phyloP scores from a whole-genome alignment of 2,113 vertebrate species.

The Brienomyrus longianalis region DNA sequence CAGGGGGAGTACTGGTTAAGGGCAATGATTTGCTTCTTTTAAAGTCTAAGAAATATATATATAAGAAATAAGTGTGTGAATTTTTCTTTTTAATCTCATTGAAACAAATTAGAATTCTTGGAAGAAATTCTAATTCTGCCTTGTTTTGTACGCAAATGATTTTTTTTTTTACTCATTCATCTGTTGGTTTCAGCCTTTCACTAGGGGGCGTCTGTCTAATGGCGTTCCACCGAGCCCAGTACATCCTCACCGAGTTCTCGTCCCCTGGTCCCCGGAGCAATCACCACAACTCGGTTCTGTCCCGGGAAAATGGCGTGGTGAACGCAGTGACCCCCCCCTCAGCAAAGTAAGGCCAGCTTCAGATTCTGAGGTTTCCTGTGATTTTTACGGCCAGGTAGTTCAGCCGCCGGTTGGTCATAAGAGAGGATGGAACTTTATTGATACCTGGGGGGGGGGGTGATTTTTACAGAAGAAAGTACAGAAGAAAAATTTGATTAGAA shows the following conservation, averaged over 20 bases:
- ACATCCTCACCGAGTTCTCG: conserved; percentile 84
- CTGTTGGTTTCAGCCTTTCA: conserved; percentile 70
- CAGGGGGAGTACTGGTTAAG: not conserved
- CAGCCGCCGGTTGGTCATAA: not conserved
- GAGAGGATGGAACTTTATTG: not conserved
- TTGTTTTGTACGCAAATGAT: not conserved
- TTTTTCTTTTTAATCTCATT: not conserved
- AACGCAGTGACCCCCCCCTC: conserved; percentile 67
- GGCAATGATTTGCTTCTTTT: not conserved
- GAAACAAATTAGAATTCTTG: not conserved
- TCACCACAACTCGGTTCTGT: conserved; percentile 55
- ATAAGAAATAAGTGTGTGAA: not conserved
- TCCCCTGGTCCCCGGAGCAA: conserved; percentile 73
- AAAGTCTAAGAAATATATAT: not conserved
- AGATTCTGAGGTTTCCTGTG: not conserved
- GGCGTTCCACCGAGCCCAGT: conserved; percentile 92
- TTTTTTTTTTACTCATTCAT: not conserved
- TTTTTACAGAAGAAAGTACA: not conserved
- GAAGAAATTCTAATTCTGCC: not conserved
- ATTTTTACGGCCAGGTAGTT: not conserved
- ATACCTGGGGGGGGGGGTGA: too few relatives aligned
- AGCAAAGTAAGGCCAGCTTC: conserved; percentile 65
- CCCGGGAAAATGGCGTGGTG: conserved; percentile 61
- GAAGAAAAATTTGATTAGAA: too few relatives aligned
- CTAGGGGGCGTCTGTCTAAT: conserved; percentile 85